Conservation (phyloP, 2,888 invertebrate species). For the Saturnia japonica region DNA sequence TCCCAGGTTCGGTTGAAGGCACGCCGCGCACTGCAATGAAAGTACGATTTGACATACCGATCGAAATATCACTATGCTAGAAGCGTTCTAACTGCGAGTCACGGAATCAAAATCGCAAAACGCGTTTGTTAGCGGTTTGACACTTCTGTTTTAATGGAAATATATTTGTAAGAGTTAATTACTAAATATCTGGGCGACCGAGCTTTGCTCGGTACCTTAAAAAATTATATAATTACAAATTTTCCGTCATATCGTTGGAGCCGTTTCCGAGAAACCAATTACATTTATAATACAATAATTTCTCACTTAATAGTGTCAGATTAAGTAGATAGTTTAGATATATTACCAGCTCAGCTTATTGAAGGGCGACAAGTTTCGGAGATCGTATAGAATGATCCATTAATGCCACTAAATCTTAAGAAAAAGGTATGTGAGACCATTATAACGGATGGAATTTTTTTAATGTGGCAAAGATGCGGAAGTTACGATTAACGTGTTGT, state of each 20-base stretch:
- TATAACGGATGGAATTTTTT: neutral
- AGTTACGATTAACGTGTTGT: neutral
- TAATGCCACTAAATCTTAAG: neutral
- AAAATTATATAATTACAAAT: too few species aligned
- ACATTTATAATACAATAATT: too few species aligned
- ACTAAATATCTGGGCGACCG: too few species aligned
- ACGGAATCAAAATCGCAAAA: slow-evolving; percentile 10
- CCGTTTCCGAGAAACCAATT: too few species aligned
- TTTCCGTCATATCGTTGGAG: too few species aligned
- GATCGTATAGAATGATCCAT: too few species aligned
- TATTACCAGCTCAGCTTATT: too few species aligned
- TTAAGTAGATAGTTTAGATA: too few species aligned
- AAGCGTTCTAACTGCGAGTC: slow-evolving; percentile 9
- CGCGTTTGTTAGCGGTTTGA: neutral
- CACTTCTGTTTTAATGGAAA: neutral
- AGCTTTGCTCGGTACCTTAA: too few species aligned
- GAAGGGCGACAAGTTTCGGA: too few species aligned
- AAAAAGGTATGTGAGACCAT: too few species aligned
- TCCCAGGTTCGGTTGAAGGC: slow-evolving; percentile 14
- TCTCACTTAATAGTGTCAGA: too few species aligned
- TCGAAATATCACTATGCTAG: slow-evolving; percentile 16
- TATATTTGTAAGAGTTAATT: neutral
- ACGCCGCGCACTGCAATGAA: slow-evolving; percentile 15
- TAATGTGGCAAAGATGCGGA: neutral
- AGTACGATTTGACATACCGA: slow-evolving; percentile 16